Evolutionary conservation across 2,113 vertebrate species (phyloP), one percentile per base, ranked within the genome.

Genomic region (Heloderma charlesbogerti): DNA sequence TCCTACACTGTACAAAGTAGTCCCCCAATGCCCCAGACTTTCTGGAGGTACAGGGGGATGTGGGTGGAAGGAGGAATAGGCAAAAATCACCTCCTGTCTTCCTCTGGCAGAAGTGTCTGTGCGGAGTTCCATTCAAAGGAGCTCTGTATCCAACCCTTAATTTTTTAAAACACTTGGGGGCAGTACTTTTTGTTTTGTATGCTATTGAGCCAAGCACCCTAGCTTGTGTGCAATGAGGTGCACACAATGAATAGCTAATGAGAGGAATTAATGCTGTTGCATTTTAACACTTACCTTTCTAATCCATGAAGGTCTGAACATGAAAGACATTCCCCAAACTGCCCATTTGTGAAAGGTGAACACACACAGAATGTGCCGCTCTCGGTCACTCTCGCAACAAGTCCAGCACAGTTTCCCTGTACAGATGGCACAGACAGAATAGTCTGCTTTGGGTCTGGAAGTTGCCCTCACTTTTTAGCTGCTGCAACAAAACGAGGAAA

Each of bases 291-390:
- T 94, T 90, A 95, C 84, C 77, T 92, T 90, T 96, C 95, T 85
- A 77, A 74, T 92, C 0, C 86, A 45, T 91, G 84, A 97, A 99
- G 99, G 99, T 99, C 99, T 6, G 99, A 99, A 96, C 99, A 99
- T 2, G 99, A 99, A 97, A 98, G 99, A 94, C 99, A 99, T 98
- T 99, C 99, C 95, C 99, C 99, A 84, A 99, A 99, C 93, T 99
- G 99, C 96, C 99, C 99, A 0, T 99, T 99, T 97, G 99, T 99
- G 87, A 99, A 99, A 97, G 99, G 99, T 27, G 99, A 99, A 94
- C 99, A 99, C 96, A 99, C 99, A 1, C 99, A 99, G 97, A 99
- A 99, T 83, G 99, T 99, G 92, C 99, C 99, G 15, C 98, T 99
- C 93, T 99, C 99, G 0, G 99, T 99, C 93, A 99, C 99, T 0